These are phyloP conservation scores for Eurytoma californica DNA, from an alignment of 2,888 invertebrate species.

Conservation along the genomic window DNA sequence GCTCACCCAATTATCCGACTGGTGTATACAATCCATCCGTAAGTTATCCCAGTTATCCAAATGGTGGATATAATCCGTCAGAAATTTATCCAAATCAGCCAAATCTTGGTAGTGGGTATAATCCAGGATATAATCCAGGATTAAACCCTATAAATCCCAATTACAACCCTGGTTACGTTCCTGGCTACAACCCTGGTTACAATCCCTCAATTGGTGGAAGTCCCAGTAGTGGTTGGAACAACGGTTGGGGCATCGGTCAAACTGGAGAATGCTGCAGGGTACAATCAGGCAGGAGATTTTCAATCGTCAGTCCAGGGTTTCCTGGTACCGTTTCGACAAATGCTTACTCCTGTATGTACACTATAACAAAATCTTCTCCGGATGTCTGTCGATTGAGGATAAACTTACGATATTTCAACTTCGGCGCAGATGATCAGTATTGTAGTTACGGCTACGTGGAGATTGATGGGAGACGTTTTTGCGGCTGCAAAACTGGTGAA, in stretches of 20 bases:
- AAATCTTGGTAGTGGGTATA: slow-evolving; percentile 3
- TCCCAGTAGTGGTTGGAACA: slow-evolving; percentile 15
- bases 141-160: not conserved
- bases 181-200: slow-evolving; percentile 3
- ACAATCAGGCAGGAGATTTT: slow-evolving; percentile 69
- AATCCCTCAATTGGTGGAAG: slow-evolving; percentile 20
- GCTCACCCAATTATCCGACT: not conserved
- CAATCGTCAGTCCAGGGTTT: slow-evolving; percentile 78
- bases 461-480: slow-evolving; percentile 78
- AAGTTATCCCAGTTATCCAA: slow-evolving; percentile 5
- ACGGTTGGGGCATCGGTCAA: slow-evolving; percentile 20
- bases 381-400: slow-evolving; percentile 77
- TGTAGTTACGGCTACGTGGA: slow-evolving; percentile 77
- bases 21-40: not conserved
- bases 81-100: slow-evolving; percentile 7
- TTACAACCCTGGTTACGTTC: slow-evolving; percentile 21
- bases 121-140: slow-evolving; percentile 8
- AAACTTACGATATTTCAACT: slow-evolving; percentile 77
- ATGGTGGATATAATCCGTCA: not conserved
- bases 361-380: slow-evolving; percentile 75
- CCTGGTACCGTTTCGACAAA: slow-evolving; percentile 67
- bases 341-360: slow-evolving; percentile 74
- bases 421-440: slow-evolving; percentile 72
- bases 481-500: slow-evolving; percentile 78
- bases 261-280: slow-evolving; percentile 62